phyloP scores from a whole-genome alignment of 1,140 invertebrate species.

The Pogonomyrmex barbatus region DNA sequence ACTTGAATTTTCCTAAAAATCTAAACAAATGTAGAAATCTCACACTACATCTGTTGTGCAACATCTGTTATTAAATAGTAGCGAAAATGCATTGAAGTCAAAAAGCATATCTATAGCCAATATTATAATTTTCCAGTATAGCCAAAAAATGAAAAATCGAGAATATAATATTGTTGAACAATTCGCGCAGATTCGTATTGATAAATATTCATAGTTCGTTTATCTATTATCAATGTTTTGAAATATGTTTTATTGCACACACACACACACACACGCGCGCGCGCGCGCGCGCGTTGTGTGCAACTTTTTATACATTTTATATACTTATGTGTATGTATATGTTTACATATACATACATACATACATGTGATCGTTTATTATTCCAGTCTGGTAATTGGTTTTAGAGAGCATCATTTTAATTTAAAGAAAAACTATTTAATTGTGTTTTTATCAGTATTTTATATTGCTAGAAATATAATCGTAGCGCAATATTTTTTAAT shows the following conservation, averaged over 20 bases:
- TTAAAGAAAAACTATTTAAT: conserved; percentile 68
- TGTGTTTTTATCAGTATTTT: conserved; percentile 69
- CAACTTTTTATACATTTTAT: conserved; percentile 56
- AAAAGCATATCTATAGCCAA: neutral
- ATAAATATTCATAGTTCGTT: conserved; percentile 7
- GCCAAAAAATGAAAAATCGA: neutral
- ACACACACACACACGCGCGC: neutral
- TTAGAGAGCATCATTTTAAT: conserved; percentile 63
- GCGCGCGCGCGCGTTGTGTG: neutral
- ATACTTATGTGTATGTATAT: conserved; percentile 49
- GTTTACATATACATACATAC: conserved; percentile 35
- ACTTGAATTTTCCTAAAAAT: neutral
- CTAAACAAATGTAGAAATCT: neutral
- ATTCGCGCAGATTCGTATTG: neutral
- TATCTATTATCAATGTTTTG: conserved; percentile 23
- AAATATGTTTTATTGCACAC: neutral
- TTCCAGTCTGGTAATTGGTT: conserved; percentile 65
- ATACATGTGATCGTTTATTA: conserved; percentile 68
- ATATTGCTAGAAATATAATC: conserved; percentile 26
- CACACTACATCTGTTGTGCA: neutral
- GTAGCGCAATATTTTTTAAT: neutral
- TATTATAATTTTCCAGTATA: neutral
- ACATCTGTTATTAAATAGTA: conserved; percentile 2
- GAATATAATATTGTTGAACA: conserved; percentile 17
- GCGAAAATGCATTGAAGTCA: neutral